phyloP scores from a whole-genome alignment of 2,888 invertebrate species.

The Eupithecia subumbrata region DNA sequence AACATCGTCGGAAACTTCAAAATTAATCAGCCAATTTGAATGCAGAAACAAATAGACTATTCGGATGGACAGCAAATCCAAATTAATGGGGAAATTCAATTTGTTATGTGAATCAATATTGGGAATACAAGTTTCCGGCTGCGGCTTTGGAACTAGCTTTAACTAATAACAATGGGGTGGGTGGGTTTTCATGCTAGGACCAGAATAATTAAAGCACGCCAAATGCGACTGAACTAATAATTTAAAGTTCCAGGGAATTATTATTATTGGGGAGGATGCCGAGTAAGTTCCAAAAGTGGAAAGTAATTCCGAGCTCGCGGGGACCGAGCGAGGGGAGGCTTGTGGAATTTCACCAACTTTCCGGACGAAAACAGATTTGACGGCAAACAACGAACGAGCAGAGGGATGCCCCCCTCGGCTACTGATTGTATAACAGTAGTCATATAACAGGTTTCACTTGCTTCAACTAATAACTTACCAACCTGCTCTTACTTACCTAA shows the following conservation, averaged over 20 bases:
- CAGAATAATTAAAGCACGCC: slow-evolving; percentile 74
- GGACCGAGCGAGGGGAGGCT: slow-evolving; percentile 56
- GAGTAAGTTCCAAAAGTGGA: slow-evolving; percentile 75
- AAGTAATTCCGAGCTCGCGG: slow-evolving; percentile 72
- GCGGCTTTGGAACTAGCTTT: slow-evolving; percentile 42
- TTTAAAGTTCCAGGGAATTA: slow-evolving; percentile 81
- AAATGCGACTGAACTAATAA: slow-evolving; percentile 81
- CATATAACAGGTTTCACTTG: slow-evolving; percentile 14
- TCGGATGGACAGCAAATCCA: slow-evolving; percentile 53
- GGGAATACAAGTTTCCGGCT: slow-evolving; percentile 55
- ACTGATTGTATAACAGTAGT: slow-evolving; percentile 30
- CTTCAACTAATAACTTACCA: background rate
- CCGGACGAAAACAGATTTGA: slow-evolving; percentile 80
- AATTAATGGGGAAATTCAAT: slow-evolving; percentile 66
- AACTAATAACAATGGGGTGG: slow-evolving; percentile 54
- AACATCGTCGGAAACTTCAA: slow-evolving; percentile 35
- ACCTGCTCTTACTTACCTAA: background rate
- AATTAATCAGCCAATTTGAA: slow-evolving; percentile 34
- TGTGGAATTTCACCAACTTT: slow-evolving; percentile 72
- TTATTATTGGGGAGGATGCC: slow-evolving; percentile 76
- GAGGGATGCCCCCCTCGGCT: slow-evolving; percentile 38
- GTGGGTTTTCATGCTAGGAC: background rate
- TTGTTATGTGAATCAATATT: slow-evolving; percentile 59
- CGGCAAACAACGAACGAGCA: slow-evolving; percentile 74
- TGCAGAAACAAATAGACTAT: slow-evolving; percentile 45